Evolutionary conservation across 2,888 invertebrate genomes (phyloP).

Genomic region (Caenorhabditis auriculariae): DNA sequence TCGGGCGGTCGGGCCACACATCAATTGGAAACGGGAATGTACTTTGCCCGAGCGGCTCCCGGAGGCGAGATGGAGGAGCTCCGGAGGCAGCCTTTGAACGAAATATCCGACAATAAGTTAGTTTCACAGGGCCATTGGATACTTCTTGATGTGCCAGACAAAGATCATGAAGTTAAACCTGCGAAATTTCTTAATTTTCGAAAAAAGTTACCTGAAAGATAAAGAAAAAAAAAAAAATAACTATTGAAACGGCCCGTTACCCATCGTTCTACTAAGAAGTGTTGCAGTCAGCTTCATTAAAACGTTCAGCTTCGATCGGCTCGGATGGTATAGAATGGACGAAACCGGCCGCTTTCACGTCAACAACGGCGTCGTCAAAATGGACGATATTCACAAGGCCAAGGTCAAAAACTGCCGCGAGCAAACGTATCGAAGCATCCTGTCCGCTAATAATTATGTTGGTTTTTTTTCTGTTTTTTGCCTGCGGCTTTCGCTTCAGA

Average conservation of each 20-base stretch:
- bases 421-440: conserved; percentile 52
- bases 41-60: conserved; percentile 51
- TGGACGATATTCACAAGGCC: conserved; percentile 60
- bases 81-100: conserved; percentile 53
- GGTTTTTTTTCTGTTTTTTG: conserved; percentile 12
- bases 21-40: conserved; percentile 59
- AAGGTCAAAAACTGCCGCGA: conserved; percentile 58
- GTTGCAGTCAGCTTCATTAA: neutral
- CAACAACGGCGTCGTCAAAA: conserved; percentile 52
- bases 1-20: conserved; percentile 53
- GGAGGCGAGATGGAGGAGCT: conserved; percentile 53
- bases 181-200: neutral
- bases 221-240: neutral
- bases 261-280: neutral
- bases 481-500: no score
- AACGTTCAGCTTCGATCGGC: conserved; percentile 54
- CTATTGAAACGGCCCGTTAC: neutral
- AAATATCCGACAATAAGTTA: conserved; percentile 59
- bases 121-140: conserved; percentile 2
- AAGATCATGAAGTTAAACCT: neutral
- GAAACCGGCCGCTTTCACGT: conserved; percentile 49
- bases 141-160: neutral
- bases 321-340: conserved; percentile 60
- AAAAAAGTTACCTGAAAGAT: neutral
- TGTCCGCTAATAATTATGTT: conserved; percentile 58